These are phyloP conservation scores for Neolamprologus modestus DNA, from an alignment of 2,113 vertebrate species.

Conservation along the genomic window DNA sequence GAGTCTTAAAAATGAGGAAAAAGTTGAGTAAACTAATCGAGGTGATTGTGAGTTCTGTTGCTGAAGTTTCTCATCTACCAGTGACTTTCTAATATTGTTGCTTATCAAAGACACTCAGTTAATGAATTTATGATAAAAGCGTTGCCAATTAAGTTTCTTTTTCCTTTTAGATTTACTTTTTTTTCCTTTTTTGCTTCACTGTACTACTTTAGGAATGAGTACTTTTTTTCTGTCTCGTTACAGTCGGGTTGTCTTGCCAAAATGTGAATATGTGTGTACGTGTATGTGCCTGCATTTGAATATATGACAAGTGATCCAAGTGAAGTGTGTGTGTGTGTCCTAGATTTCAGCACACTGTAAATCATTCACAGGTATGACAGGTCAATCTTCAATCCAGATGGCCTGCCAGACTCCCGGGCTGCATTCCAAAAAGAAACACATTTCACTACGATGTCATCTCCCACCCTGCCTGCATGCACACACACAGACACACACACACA, in stretches of 20 bases:
- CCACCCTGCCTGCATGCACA: not conserved
- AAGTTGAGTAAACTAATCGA: not conserved
- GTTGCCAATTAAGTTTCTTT: not conserved
- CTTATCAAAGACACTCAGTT: not conserved
- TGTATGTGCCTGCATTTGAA: not conserved
- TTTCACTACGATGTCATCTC: not conserved
- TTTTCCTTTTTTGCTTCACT: not conserved
- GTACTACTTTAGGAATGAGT: not conserved
- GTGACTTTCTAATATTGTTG: not conserved
- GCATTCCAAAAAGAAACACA: constrained; percentile 30
- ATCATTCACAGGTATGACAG: constrained; percentile 49
- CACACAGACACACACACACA: not conserved
- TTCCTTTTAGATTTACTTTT: fast-evolving
- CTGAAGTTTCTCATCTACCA: not conserved
- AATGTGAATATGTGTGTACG: not conserved
- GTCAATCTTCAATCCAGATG: constrained; percentile 64
- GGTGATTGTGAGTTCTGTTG: not conserved
- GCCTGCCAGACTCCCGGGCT: constrained; percentile 17
- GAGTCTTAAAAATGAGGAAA: not conserved
- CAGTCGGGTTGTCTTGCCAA: not conserved
- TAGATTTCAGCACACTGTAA: constrained; percentile 38
- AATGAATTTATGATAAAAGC: fast-evolving
- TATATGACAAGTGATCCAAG: not conserved
- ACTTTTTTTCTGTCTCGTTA: not conserved
- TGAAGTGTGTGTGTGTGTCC: not conserved